Percentiles rank a stretch among this genome's conserved stretches.
phyloP scores from a whole-genome alignment of 2,113 vertebrate species.

The Chaenocephalus aceratus region DNA sequence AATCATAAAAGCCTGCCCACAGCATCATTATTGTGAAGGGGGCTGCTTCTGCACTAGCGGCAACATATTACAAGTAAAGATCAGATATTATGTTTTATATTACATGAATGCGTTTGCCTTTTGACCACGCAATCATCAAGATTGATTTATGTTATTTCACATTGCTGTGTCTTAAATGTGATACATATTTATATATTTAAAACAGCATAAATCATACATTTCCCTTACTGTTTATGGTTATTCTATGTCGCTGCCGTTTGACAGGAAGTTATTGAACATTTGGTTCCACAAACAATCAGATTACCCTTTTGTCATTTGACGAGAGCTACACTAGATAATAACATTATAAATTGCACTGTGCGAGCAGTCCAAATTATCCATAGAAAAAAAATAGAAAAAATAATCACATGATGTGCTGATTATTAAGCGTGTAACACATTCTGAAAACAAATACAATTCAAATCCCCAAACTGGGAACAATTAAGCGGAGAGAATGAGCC shows the following conservation, averaged over 20 bases:
- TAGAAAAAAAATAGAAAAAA: slow-evolving; percentile 11
- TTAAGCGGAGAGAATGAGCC: slow-evolving; percentile 24
- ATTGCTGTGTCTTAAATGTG: background rate
- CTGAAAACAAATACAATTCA: slow-evolving; percentile 41
- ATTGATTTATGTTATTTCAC: background rate
- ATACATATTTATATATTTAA: background rate
- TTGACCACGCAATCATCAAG: background rate
- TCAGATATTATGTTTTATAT: background rate
- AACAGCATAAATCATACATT: background rate
- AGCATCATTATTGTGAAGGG: too few species aligned
- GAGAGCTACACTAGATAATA: background rate
- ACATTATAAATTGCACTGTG: background rate
- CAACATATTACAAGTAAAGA: too few species aligned
- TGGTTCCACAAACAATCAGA: background rate
- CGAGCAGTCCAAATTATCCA: background rate
- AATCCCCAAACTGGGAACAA: slow-evolving; percentile 27
- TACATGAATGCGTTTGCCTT: background rate
- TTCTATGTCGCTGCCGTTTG: background rate
- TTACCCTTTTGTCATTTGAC: slow-evolving; percentile 2
- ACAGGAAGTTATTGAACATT: background rate
- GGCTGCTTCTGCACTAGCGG: too few species aligned
- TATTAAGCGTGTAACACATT: slow-evolving; percentile 13
- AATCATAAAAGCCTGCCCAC: too few species aligned
- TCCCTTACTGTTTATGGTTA: background rate
- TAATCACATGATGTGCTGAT: background rate